phyloP scores from a whole-genome alignment of 64 coral and sea anemone species.

The Stylophora pistillata region DNA sequence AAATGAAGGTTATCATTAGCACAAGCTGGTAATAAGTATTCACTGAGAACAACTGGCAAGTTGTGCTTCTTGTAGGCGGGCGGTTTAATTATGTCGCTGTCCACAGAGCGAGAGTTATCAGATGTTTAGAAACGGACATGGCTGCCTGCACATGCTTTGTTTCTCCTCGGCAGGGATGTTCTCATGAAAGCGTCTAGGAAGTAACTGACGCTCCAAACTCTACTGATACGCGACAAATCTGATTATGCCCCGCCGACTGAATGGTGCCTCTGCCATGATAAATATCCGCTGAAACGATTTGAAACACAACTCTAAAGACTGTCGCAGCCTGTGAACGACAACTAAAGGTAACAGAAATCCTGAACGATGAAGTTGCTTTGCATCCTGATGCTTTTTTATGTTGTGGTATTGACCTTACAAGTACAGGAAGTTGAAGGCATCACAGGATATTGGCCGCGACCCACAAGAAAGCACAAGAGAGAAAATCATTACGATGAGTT shows the following conservation, averaged over 20 bases:
- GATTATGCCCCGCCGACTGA: background rate
- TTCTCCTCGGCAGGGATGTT: background rate
- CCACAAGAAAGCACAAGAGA: too few species aligned
- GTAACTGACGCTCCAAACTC: background rate
- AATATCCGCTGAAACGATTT: background rate
- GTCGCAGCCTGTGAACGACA: background rate
- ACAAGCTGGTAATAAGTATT: background rate
- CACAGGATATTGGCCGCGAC: too few species aligned
- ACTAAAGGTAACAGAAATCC: background rate
- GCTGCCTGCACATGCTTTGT: background rate
- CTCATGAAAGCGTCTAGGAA: background rate
- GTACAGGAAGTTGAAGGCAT: too few species aligned
- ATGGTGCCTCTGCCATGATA: background rate
- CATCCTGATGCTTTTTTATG: background rate
- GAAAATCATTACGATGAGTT: too few species aligned
- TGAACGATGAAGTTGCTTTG: background rate
- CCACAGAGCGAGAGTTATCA: background rate
- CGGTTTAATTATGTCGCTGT: background rate
- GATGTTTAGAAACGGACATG: background rate
- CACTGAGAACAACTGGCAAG: background rate
- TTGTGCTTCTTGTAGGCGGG: background rate
- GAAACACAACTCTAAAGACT: background rate
- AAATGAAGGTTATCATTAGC: background rate
- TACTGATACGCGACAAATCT: background rate
- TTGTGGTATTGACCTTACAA: too few species aligned